Evolutionary conservation across 2,888 invertebrate genomes (phyloP).

Genomic region (Xanthia togata): DNA sequence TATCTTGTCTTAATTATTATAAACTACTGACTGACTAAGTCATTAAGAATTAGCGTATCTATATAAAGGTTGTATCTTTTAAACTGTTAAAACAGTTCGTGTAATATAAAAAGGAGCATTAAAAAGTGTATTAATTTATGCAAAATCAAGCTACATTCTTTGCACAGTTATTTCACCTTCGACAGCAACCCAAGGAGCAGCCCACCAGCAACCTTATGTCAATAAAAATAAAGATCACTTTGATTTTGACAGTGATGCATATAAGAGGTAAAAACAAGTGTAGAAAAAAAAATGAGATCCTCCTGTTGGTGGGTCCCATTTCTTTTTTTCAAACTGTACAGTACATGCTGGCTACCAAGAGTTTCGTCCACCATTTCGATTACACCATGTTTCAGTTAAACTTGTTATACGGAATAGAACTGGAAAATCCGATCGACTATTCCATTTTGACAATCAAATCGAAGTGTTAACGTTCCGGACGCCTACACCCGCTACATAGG

Average conservation of each 20-base stretch:
- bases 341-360: not conserved
- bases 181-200: not conserved
- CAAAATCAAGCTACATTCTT: not conserved
- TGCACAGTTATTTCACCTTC: not conserved
- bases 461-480: constrained; percentile 27
- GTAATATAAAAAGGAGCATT: too few relatives aligned
- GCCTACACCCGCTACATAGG: constrained; percentile 20
- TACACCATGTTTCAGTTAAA: not conserved
- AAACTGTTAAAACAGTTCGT: too few relatives aligned
- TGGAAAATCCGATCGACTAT: constrained; percentile 23
- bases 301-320: too few relatives aligned
- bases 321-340: not conserved
- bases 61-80: too few relatives aligned
- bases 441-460: constrained; percentile 48
- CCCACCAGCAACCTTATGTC: not conserved
- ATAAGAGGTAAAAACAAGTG: too few relatives aligned
- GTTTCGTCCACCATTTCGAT: not conserved
- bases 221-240: not conserved
- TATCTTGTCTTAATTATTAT: too few relatives aligned
- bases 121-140: not conserved
- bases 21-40: too few relatives aligned
- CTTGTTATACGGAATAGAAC: not conserved
- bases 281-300: too few relatives aligned
- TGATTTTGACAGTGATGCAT: not conserved
- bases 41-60: too few relatives aligned